Evolutionary conservation across 2,113 vertebrate species (phyloP).

Genomic region (Ciconia maguari): DNA sequence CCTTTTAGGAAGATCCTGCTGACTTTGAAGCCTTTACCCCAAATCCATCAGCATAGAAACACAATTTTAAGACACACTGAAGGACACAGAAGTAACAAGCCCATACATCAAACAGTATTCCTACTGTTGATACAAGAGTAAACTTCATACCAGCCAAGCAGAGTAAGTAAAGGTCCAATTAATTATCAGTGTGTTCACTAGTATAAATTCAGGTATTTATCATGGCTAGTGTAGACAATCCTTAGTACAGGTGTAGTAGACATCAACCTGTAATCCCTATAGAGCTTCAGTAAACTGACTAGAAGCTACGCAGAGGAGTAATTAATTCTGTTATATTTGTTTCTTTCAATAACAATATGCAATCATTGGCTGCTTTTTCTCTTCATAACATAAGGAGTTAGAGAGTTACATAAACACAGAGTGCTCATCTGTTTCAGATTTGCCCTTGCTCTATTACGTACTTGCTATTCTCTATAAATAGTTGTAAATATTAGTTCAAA

Average conservation of each 20-base stretch:
- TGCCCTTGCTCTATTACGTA: conserved; percentile 10
- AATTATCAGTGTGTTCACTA: neutral
- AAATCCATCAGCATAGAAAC: neutral
- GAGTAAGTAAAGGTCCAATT: neutral
- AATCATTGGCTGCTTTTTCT: neutral
- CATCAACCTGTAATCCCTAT: neutral
- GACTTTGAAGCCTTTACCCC: neutral
- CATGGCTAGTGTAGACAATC: neutral
- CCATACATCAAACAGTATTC: neutral
- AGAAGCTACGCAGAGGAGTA: neutral
- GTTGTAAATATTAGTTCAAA: conserved; percentile 38
- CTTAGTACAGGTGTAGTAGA: neutral
- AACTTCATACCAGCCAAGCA: neutral
- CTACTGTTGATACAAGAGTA: neutral
- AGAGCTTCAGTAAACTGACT: neutral
- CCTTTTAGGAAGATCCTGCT: neutral
- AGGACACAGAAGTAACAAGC: neutral
- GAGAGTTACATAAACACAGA: neutral
- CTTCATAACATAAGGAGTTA: neutral
- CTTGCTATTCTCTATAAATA: conserved; percentile 40
- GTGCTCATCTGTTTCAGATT: conserved; percentile 10
- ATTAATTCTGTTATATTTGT: neutral
- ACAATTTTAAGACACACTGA: neutral
- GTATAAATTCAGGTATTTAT: neutral
- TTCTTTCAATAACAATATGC: neutral